Evolutionary conservation across 2,888 invertebrate species (phyloP).

Genomic region (Volucella inanis): DNA sequence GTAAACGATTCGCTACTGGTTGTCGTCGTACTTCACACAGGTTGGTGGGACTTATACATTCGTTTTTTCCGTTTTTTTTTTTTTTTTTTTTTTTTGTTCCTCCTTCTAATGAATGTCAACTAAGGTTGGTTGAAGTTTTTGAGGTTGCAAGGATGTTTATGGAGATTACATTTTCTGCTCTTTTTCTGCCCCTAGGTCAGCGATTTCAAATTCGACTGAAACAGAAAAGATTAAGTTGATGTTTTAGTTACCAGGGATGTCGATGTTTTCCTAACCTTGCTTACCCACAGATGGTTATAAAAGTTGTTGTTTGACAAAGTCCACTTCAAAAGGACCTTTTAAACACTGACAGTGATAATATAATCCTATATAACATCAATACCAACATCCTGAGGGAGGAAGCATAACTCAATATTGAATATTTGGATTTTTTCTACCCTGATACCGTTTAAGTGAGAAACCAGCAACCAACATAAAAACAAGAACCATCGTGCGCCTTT

Average conservation of each 20-base stretch:
- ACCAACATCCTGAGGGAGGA: conserved; percentile 3
- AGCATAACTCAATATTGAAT: conserved; percentile 24
- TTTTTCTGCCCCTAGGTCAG: conserved; percentile 33
- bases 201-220: conserved; percentile 18
- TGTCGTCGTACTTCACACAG: conserved; percentile 10
- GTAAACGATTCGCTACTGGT: conserved; percentile 5
- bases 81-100: neutral
- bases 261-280: too few relatives aligned
- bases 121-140: neutral
- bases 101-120: conserved; percentile 33
- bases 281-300: too few relatives aligned
- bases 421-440: conserved; percentile 29
- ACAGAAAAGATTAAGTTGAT: neutral
- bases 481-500: conserved; percentile 12
- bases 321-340: too few relatives aligned
- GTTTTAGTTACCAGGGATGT: neutral
- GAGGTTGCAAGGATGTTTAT: conserved; percentile 17
- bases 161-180: neutral
- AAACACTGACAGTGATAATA: too few relatives aligned
- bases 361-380: neutral
- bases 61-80: conserved; percentile 6
- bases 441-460: neutral
- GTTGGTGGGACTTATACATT: conserved; percentile 20
- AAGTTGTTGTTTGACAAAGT: too few relatives aligned
- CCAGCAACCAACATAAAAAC: conserved; percentile 2